These are phyloP conservation scores for Scartelaos histophorus DNA, from an alignment of 2,113 vertebrate species.

Conservation along the genomic window DNA sequence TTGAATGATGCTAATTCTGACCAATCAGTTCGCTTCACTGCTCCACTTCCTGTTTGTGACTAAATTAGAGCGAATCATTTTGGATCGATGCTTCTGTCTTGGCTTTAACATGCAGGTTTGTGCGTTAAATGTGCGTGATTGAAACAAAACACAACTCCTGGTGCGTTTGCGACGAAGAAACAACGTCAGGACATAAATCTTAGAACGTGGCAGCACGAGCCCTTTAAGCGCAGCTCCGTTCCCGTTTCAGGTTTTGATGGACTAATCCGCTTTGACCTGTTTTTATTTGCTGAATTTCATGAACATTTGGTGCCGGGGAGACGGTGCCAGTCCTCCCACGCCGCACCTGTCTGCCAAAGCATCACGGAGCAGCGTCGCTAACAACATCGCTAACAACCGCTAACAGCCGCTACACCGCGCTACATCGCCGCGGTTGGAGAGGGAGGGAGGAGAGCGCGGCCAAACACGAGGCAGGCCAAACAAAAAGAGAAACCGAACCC, in stretches of 20 bases:
- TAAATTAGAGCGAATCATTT: too few species aligned
- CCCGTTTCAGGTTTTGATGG: conserved; percentile 15
- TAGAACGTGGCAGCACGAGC: too few species aligned
- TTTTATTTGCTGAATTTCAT: conserved; percentile 29
- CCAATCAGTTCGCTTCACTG: too few species aligned
- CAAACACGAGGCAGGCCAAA: conserved; percentile 20
- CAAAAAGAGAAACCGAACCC: background rate
- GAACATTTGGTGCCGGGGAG: conserved; percentile 59
- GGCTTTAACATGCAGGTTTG: too few species aligned
- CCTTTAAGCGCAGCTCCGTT: background rate
- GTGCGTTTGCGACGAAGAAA: too few species aligned
- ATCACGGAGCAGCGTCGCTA: background rate
- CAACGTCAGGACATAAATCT: too few species aligned
- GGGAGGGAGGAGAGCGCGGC: conserved; percentile 25
- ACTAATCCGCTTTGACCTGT: conserved; percentile 26
- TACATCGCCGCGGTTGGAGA: conserved; percentile 33
- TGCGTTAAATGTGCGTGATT: too few species aligned
- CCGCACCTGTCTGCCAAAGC: conserved; percentile 61
- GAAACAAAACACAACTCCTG: too few species aligned
- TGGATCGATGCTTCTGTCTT: too few species aligned
- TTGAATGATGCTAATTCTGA: too few species aligned
- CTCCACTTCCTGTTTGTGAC: too few species aligned
- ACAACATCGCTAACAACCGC: background rate
- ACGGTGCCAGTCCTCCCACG: conserved; percentile 59
- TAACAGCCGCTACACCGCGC: conserved; percentile 35